Evolutionary conservation across 2,888 invertebrate genomes (phyloP).

Genomic region (Pocota personata): DNA sequence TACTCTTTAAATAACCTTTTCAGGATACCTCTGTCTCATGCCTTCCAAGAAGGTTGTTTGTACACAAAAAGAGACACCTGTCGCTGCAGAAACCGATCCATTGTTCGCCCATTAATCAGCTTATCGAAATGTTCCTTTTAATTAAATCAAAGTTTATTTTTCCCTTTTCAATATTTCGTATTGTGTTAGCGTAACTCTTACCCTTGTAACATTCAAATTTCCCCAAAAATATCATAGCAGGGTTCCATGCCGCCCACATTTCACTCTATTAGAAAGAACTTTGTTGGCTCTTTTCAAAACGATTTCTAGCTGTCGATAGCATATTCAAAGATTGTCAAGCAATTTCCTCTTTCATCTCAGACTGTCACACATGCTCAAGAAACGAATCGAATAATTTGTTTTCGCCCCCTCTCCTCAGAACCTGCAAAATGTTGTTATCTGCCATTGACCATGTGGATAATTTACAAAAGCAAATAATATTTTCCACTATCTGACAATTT

Average conservation of each 20-base stretch:
- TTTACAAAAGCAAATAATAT: constrained; percentile 69
- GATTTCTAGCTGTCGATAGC: constrained; percentile 35
- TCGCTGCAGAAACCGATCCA: not conserved
- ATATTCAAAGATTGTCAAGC: constrained; percentile 43
- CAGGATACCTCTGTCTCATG: not conserved
- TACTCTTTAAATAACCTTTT: not conserved
- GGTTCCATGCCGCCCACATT: not conserved
- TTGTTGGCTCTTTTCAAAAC: constrained; percentile 9
- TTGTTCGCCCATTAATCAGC: not conserved
- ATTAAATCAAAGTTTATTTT: not conserved
- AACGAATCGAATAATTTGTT: constrained; percentile 21
- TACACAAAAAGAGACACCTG: not conserved
- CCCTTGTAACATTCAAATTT: not conserved
- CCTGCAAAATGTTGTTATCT: constrained; percentile 52
- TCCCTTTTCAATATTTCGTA: not conserved
- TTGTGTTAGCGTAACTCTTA: too few species aligned
- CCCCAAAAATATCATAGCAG: too few species aligned
- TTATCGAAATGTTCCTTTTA: not conserved
- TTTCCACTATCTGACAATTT: constrained; percentile 61
- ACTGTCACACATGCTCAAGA: constrained; percentile 39
- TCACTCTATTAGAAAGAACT: not conserved
- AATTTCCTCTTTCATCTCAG: constrained; percentile 36
- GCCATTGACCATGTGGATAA: constrained; percentile 66
- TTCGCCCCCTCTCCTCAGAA: not conserved
- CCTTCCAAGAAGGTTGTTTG: not conserved